Evolutionary conservation across 2,888 invertebrate species (phyloP).

Genomic region (Esperia sulphurella): DNA sequence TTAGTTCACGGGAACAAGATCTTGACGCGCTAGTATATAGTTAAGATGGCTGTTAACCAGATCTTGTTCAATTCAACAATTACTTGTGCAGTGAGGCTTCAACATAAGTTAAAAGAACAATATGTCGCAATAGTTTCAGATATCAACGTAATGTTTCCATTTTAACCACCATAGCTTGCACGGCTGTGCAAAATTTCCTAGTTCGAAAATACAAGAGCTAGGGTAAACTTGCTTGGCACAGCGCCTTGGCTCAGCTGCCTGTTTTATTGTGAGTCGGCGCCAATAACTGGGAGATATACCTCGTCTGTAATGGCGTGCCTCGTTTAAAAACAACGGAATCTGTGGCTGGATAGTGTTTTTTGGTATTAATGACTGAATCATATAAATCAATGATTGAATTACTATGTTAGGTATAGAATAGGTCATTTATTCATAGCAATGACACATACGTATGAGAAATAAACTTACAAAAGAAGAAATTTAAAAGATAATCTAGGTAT

Average conservation of each 20-base stretch:
- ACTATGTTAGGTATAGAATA: no score
- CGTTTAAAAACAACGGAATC: conserved; percentile 50
- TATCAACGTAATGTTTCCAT: neutral
- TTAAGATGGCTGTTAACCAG: no score
- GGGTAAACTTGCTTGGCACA: conserved; percentile 57
- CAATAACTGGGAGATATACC: conserved; percentile 57
- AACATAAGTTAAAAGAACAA: no score
- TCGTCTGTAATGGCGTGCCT: conserved; percentile 44
- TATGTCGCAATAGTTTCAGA: neutral
- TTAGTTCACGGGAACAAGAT: no score
- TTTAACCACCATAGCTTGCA: neutral
- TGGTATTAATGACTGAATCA: conserved; percentile 28
- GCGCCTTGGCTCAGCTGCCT: conserved; percentile 55
- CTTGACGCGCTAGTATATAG: no score
- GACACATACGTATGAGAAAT: no score
- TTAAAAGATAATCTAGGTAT: no score
- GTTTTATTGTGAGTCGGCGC: conserved; percentile 56
- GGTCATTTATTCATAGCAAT: no score
- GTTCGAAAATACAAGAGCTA: conserved; percentile 4
- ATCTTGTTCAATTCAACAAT: no score
- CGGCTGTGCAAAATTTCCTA: conserved; percentile 3
- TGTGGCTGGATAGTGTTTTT: conserved; percentile 45
- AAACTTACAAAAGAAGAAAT: no score
- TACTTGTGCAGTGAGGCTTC: no score
- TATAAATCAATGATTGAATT: no score